Conservation (phyloP, 2,113 vertebrate genomes). For the Arenaria interpres region DNA sequence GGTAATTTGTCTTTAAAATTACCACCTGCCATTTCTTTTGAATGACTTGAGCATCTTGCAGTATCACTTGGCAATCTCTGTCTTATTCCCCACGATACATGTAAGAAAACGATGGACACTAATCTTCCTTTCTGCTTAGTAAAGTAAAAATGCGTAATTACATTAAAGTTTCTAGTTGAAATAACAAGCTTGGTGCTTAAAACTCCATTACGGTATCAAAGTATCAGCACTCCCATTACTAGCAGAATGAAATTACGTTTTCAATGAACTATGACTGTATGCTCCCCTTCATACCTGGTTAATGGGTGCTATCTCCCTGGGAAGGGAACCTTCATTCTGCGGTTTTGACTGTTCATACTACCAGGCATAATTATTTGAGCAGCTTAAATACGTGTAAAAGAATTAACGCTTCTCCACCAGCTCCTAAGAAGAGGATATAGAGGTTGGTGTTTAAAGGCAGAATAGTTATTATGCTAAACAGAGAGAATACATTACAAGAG, state of each 20-base stretch:
- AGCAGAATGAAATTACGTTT: conserved; percentile 53
- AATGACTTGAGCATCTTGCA: conserved; percentile 47
- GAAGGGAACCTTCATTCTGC: conserved; percentile 5
- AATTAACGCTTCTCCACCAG: conserved; percentile 25
- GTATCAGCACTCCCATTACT: conserved; percentile 51
- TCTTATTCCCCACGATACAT: neutral
- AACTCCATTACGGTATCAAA: conserved; percentile 53
- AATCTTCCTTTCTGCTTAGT: conserved; percentile 47
- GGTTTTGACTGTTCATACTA: neutral
- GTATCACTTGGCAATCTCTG: conserved; percentile 15
- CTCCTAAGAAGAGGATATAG: neutral
- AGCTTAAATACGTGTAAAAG: conserved; percentile 24
- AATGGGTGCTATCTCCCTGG: conserved; percentile 35
- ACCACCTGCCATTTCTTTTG: conserved; percentile 53
- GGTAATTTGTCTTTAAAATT: conserved; percentile 67
- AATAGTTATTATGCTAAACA: conserved; percentile 17
- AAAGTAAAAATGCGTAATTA: conserved; percentile 61
- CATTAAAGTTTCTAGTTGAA: conserved; percentile 61
- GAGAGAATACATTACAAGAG: conserved; percentile 14
- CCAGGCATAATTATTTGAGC: conserved; percentile 26
- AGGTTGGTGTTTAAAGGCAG: conserved; percentile 23
- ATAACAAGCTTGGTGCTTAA: conserved; percentile 52
- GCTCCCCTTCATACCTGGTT: conserved; percentile 38
- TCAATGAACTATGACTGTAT: conserved; percentile 28
- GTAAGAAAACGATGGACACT: conserved; percentile 28